A percentile compares a stretch with the other conserved stretches of the same genome.
Conservation (phyloP, 1,140 invertebrate species). For the Drosophila sproati region DNA sequence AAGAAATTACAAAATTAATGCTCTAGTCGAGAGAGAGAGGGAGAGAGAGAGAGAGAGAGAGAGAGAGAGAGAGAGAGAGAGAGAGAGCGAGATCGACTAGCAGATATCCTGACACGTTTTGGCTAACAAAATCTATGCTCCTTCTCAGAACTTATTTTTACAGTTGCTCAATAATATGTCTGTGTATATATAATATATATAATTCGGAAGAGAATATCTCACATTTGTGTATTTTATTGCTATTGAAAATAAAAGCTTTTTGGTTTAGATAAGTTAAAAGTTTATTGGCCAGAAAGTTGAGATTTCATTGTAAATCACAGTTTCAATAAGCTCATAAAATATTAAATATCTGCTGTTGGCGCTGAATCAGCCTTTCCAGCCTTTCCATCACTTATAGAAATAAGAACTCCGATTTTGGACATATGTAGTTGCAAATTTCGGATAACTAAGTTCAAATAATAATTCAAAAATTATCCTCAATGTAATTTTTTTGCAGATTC, state of each 20-base stretch:
- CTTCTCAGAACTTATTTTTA: too few relatives aligned
- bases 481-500: not conserved
- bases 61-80: too few relatives aligned
- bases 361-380: not conserved
- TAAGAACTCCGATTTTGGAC: not conserved
- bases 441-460: not conserved
- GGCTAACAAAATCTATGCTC: too few relatives aligned
- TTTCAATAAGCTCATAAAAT: not conserved
- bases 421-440: not conserved
- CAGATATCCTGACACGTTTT: too few relatives aligned
- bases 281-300: slow-evolving; percentile 3
- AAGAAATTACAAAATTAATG: too few relatives aligned
- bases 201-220: too few relatives aligned
- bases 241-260: not conserved
- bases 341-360: not conserved
- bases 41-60: too few relatives aligned
- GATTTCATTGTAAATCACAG: not conserved
- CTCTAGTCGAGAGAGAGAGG: too few relatives aligned
- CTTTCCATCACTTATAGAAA: not conserved
- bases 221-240: too few relatives aligned
- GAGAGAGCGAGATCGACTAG: too few relatives aligned
- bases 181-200: too few relatives aligned
- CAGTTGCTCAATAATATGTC: too few relatives aligned
- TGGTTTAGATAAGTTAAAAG: not conserved
- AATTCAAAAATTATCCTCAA: not conserved